Percentiles rank a stretch among this genome's conserved stretches.
phyloP scores from a whole-genome alignment of 2,888 invertebrate genomes.

The Cephus nigrinus region DNA sequence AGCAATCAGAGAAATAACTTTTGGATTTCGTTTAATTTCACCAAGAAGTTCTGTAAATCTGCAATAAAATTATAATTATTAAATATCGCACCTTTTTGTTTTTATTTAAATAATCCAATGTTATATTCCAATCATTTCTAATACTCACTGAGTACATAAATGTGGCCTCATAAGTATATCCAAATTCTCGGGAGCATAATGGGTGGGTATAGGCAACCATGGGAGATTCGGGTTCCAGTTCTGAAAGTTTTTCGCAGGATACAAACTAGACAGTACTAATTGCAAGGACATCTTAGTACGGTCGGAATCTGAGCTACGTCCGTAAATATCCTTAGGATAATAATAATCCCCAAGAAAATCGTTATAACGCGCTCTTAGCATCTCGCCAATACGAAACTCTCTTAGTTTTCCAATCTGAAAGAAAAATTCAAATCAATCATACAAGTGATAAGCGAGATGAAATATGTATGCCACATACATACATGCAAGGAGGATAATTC shows the following conservation, averaged over 20 bases:
- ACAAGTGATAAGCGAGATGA: background rate
- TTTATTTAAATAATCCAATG: background rate
- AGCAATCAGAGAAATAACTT: constrained; percentile 12
- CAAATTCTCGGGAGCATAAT: constrained; percentile 35
- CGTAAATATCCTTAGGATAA: constrained; percentile 34
- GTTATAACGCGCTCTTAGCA: constrained; percentile 40
- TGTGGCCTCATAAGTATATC: constrained; percentile 35
- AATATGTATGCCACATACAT: background rate
- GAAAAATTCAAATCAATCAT: background rate
- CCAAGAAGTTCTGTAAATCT: constrained; percentile 32
- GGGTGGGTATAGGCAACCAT: constrained; percentile 40
- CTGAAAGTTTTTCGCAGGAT: constrained; percentile 29
- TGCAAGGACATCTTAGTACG: constrained; percentile 45
- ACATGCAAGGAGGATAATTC: too few relatives aligned
- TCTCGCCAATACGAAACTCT: constrained; percentile 39
- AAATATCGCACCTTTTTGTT: too few relatives aligned
- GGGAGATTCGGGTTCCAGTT: constrained; percentile 35
- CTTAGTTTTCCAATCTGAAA: constrained; percentile 41
- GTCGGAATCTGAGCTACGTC: constrained; percentile 33
- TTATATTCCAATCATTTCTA: background rate
- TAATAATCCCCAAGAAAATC: constrained; percentile 37
- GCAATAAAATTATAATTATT: background rate
- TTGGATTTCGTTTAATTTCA: constrained; percentile 16
- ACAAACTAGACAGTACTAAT: constrained; percentile 42
- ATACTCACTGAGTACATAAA: constrained; percentile 31